Evolutionary conservation across 1,140 invertebrate genomes (phyloP).

Genomic region (Rhysida immarginata): DNA sequence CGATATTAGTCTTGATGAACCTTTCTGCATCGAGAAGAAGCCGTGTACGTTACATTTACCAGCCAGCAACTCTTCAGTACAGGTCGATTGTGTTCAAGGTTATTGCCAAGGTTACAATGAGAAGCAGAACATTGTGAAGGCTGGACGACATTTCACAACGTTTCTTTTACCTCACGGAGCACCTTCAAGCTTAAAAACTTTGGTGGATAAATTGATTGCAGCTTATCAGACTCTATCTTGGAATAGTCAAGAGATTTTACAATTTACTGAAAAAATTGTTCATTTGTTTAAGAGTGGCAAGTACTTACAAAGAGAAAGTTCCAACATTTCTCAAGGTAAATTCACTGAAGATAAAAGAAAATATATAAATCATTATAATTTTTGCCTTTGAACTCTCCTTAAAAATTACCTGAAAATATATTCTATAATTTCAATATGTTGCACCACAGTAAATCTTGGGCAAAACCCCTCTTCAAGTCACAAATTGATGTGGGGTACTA

Average conservation of each 20-base stretch:
- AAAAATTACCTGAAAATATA: too few species aligned
- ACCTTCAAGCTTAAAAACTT: conserved; percentile 21
- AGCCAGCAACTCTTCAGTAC: conserved; percentile 3
- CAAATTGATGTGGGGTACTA: too few species aligned
- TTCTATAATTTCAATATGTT: too few species aligned
- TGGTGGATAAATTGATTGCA: conserved; percentile 23
- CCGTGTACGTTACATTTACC: conserved; percentile 18
- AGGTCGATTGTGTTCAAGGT: conserved; percentile 22
- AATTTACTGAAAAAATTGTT: conserved; percentile 23
- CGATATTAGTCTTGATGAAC: conserved; percentile 27
- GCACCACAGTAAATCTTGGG: too few species aligned
- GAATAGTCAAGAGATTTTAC: conserved; percentile 22
- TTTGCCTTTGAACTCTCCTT: too few species aligned
- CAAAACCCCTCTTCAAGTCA: too few species aligned
- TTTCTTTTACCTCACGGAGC: conserved; percentile 31
- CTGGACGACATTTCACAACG: conserved; percentile 30
- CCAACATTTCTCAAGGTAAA: too few species aligned
- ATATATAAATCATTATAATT: too few species aligned
- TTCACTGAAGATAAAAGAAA: too few species aligned
- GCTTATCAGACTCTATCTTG: conserved; percentile 23
- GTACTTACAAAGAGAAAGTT: conserved; percentile 25
- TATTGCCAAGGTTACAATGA: conserved; percentile 32
- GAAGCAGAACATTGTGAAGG: conserved; percentile 31
- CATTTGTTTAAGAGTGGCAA: conserved; percentile 23
- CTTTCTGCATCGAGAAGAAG: conserved; percentile 27